Evolutionary conservation across 2,888 invertebrate species (phyloP).

Genomic region (Troides oblongomaculatus): DNA sequence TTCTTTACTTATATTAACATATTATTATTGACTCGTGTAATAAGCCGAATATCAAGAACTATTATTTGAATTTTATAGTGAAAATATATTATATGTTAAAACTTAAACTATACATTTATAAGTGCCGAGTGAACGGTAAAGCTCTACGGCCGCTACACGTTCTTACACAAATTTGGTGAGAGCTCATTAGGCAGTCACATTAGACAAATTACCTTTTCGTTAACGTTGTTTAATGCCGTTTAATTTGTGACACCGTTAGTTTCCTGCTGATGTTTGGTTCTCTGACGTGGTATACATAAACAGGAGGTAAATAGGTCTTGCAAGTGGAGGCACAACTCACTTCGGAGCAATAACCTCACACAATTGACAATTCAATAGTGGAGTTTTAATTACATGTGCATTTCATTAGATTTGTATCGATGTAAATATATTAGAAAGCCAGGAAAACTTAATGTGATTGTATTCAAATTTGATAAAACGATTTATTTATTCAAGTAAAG

Average conservation of each 20-base stretch:
- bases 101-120: neutral
- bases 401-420: neutral
- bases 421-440: neutral
- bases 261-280: neutral
- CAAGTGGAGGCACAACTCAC: neutral
- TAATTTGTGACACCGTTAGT: conserved; percentile 6
- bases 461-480: no score
- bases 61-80: neutral
- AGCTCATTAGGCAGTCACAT: conserved; percentile 11
- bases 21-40: no score
- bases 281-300: neutral
- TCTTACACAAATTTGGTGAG: conserved; percentile 5
- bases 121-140: neutral
- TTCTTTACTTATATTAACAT: no score
- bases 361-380: neutral
- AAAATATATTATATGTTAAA: neutral
- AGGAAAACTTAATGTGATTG: neutral
- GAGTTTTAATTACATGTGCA: neutral
- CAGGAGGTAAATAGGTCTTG: conserved; percentile 1
- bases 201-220: conserved; percentile 21
- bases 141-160: neutral
- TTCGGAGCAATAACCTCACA: neutral
- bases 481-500: no score
- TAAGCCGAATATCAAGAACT: neutral
- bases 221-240: conserved; percentile 3